Percentiles rank a stretch among this genome's conserved stretches.
Conservation (phyloP, 2,888 invertebrate genomes). For the Drosophila longiperda region DNA sequence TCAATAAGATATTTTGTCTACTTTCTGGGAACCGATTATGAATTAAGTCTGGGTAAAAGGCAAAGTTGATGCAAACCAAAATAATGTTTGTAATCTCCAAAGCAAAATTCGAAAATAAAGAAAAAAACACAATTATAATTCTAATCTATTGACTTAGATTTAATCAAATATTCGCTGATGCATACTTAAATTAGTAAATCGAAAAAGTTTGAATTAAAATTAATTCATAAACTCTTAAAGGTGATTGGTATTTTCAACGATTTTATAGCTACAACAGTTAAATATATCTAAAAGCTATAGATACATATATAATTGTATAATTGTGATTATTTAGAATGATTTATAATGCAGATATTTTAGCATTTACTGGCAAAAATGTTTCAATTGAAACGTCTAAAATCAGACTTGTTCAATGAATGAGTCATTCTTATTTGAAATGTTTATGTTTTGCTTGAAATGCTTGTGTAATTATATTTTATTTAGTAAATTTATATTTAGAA, state of each 20-base stretch:
- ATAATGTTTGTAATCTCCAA: background rate
- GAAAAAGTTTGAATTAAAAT: background rate
- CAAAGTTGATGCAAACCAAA: background rate
- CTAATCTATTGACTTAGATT: background rate
- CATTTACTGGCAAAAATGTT: background rate
- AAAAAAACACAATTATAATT: background rate
- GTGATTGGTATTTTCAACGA: background rate
- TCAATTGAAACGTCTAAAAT: background rate
- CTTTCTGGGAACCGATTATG: slow-evolving; percentile 28
- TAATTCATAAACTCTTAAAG: background rate
- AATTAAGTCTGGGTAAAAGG: background rate
- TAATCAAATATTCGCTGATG: background rate
- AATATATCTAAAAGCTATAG: background rate
- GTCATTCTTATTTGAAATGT: background rate
- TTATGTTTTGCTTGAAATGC: background rate
- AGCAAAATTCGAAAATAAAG: background rate
- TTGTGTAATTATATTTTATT: background rate
- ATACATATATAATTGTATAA: background rate
- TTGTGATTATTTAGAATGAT: background rate
- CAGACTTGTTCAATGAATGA: background rate
- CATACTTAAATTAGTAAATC: background rate
- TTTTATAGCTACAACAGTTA: background rate
- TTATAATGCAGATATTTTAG: background rate
- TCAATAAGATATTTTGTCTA: slow-evolving; percentile 50
- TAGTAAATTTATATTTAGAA: background rate